Evolutionary conservation across 1,140 invertebrate species (phyloP).

Genomic region (Triops cancriformis): DNA sequence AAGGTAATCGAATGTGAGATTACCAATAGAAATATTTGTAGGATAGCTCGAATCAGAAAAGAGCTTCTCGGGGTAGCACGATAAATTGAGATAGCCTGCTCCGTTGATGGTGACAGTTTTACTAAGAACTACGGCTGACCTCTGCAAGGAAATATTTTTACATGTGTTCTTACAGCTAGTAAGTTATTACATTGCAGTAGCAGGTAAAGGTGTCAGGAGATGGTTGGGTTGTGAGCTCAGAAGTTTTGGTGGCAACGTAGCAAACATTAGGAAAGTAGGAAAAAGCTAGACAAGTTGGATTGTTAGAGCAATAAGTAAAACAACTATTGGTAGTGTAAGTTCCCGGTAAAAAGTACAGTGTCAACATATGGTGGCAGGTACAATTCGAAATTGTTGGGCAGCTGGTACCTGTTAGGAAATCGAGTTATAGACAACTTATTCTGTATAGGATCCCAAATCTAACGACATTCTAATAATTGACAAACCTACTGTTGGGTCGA

Average conservation of each 20-base stretch:
- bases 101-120: neutral
- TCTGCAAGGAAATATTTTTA: neutral
- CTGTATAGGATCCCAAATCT: too few relatives aligned
- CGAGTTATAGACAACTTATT: too few relatives aligned
- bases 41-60: neutral
- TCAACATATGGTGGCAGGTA: neutral
- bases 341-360: neutral
- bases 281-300: neutral
- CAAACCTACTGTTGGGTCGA: too few relatives aligned
- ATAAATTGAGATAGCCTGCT: neutral
- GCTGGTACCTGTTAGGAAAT: neutral
- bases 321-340: neutral
- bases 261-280: neutral
- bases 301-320: neutral
- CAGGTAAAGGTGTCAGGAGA: neutral
- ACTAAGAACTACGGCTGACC: neutral
- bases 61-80: neutral
- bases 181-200: neutral
- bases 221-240: neutral
- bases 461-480: too few relatives aligned
- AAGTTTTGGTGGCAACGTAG: neutral
- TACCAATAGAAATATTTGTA: neutral
- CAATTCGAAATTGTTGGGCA: neutral
- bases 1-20: neutral
- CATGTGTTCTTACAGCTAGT: neutral